Percentiles rank a stretch among this genome's conserved stretches.
Conservation (phyloP, 2,888 invertebrate species). For the Pomacea canaliculata region DNA sequence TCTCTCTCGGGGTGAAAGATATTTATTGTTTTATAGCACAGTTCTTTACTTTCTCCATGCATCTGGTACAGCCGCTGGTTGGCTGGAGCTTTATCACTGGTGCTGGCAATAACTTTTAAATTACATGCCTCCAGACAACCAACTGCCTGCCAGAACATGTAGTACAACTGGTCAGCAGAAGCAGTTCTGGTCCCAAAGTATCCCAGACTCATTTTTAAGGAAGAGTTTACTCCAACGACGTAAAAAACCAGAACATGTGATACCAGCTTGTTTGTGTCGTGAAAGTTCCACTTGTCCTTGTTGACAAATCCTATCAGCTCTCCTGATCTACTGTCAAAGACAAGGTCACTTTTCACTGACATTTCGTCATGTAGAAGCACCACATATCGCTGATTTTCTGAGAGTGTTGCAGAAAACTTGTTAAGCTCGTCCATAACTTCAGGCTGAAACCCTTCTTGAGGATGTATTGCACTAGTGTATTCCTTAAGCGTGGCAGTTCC, state of each 20-base stretch:
- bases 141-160: slow-evolving; percentile 11
- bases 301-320: neutral
- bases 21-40: neutral
- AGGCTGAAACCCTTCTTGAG: neutral
- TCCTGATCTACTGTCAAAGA: neutral
- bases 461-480: slow-evolving; percentile 2
- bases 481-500: slow-evolving; percentile 1
- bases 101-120: neutral
- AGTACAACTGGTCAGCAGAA: neutral
- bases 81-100: slow-evolving; percentile 13
- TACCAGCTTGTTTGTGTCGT: neutral
- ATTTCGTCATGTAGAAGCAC: slow-evolving; percentile 12
- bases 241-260: slow-evolving; percentile 9
- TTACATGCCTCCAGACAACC: neutral
- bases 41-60: neutral
- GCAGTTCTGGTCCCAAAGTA: neutral
- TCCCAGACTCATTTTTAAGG: neutral
- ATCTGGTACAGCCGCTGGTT: slow-evolving; percentile 7
- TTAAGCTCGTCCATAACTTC: neutral
- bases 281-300: neutral
- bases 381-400: neutral
- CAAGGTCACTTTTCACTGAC: slow-evolving; percentile 7
- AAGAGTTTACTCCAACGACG: neutral
- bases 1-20: neutral
- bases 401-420: neutral